Base-by-base conservation (phyloP, 2,797 vertebrate genomes). In the Cryptoprocta ferox region DNA sequence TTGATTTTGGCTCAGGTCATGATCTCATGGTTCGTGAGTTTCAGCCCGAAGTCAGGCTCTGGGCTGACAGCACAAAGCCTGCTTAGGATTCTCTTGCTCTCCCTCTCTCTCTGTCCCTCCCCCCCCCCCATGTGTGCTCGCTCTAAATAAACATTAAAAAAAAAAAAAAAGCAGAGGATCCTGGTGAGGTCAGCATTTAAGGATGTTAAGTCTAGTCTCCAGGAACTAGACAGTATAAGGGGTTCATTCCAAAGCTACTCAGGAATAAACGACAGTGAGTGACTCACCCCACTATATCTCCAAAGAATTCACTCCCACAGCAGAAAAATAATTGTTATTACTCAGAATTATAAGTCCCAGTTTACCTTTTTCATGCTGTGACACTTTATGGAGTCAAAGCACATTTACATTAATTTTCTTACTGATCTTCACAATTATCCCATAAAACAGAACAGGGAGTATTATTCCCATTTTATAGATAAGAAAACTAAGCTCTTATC, bases 271-370 rank as follows among this genome's bases (percentile, higher is more conserved):
- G 50, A 61, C 80, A 94, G 65, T 42, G 28, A 63, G 50, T 79
- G 35, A 96, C 42, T 93, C 85, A 63, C 19, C 37, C 76, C 61
- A 88, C 76, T 9, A 0, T 28, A 85, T 30, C 91, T 84, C 45
- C 68, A 95, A 91, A 65, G 82, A 91, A 95, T 86, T 86, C 70
- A 87, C 32, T 91, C 66, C 79, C 37, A 80, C 32, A 89, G 84
- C 24, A 92, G 50, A 83, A 95, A 82, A 95, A 83, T 21, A 71
- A 83, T 50, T 37, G 35, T 81, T 11, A 93, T 21, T 95, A 79
- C 48, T 88, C 65, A 85, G 79, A 94, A 96, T 65, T 82, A 28
- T 42, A 95, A 89, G 80, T 35, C 87, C 79, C 45, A 91, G 75
- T 87, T 80, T 48, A 81, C 32, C 59, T 85, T 82, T 93, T 48